Conservation (phyloP, 2,797 vertebrate genomes). For the Phylloscopus collybita region DNA sequence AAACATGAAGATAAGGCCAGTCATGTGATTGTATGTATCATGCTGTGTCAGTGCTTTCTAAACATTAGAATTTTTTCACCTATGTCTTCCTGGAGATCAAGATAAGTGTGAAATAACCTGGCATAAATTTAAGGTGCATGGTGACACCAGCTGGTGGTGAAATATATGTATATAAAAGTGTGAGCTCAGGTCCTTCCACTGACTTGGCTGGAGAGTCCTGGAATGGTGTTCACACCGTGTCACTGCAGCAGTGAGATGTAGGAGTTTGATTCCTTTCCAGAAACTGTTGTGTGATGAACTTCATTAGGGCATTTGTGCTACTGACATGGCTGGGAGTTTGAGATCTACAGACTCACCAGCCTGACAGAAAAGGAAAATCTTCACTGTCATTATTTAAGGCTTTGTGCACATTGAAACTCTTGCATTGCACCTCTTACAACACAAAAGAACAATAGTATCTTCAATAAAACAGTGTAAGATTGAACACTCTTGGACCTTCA, state of each 20-base stretch:
- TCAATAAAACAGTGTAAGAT: neutral
- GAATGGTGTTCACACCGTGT: no score
- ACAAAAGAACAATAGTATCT: neutral
- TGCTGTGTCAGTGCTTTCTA: neutral
- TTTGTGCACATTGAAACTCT: neutral
- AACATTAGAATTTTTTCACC: neutral
- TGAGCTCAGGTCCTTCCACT: neutral
- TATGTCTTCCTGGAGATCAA: neutral
- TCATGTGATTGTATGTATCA: neutral
- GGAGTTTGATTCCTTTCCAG: neutral
- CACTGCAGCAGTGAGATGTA: neutral
- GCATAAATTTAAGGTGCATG: slow-evolving; percentile 16
- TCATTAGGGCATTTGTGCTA: no score
- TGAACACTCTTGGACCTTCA: neutral
- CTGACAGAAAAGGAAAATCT: neutral
- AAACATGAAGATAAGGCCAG: neutral
- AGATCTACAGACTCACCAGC: neutral
- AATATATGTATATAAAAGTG: neutral
- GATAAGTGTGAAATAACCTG: neutral
- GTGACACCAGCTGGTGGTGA: slow-evolving; percentile 38
- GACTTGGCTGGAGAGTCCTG: neutral
- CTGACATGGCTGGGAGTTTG: neutral
- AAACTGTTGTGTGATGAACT: neutral
- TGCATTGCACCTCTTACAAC: neutral
- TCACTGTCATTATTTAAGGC: neutral